Percentiles rank a stretch among this genome's conserved stretches.
These are phyloP conservation scores for Coccyzus lansbergi DNA, from an alignment of 2,797 vertebrate genomes.

Conservation along the genomic window DNA sequence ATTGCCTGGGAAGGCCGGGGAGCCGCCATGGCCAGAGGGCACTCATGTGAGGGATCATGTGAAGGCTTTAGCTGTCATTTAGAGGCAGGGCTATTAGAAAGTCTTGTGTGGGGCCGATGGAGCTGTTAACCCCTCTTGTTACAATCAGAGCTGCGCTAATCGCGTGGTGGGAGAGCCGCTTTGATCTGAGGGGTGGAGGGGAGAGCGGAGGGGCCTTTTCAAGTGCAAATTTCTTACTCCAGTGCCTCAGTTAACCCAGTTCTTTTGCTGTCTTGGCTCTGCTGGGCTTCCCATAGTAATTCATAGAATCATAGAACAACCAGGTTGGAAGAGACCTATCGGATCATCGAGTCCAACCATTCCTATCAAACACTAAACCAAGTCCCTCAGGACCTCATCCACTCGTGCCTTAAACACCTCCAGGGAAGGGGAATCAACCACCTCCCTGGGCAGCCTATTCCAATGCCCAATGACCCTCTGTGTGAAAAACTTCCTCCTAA, in stretches of 20 bases:
- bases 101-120: conserved; percentile 43
- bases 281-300: neutral
- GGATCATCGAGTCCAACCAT: too few relatives aligned
- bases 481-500: too few relatives aligned
- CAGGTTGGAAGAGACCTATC: too few relatives aligned
- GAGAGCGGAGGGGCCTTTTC: conserved; percentile 53
- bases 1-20: conserved; percentile 16
- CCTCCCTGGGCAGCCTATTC: too few relatives aligned
- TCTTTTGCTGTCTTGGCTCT: conserved; percentile 23
- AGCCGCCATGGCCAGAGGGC: conserved; percentile 40
- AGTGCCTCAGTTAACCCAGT: neutral
- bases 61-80: conserved; percentile 44
- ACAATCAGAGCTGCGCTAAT: conserved; percentile 59
- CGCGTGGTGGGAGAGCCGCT: conserved; percentile 48
- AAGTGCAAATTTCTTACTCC: conserved; percentile 62
- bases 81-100: conserved; percentile 38
- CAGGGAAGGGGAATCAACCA: too few relatives aligned
- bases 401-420: too few relatives aligned
- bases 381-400: too few relatives aligned
- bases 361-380: too few relatives aligned
- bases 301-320: too few relatives aligned
- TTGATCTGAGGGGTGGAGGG: conserved; percentile 56
- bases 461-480: too few relatives aligned
- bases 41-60: conserved; percentile 28
- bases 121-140: conserved; percentile 65